Evolutionary conservation across 2,797 vertebrate genomes (phyloP).

Genomic region (Falco biarmicus): DNA sequence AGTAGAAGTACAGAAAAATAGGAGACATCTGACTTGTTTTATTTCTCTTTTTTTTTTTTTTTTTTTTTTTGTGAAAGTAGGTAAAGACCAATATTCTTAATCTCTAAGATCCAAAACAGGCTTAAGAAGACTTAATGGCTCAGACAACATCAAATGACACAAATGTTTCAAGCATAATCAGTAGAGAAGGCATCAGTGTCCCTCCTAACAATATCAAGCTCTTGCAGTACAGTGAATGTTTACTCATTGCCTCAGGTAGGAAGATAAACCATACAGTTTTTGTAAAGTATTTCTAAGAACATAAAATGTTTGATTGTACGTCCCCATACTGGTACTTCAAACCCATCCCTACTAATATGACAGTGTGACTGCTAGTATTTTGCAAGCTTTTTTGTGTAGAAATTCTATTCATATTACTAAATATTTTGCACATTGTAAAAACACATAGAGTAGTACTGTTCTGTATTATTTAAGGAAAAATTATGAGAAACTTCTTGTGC

Average conservation of each 20-base stretch:
- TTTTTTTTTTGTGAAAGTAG: background rate
- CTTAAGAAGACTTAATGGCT: background rate
- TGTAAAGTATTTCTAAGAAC: background rate
- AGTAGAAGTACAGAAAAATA: background rate
- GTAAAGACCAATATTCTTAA: background rate
- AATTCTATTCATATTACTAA: background rate
- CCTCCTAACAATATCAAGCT: background rate
- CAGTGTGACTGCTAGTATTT: background rate
- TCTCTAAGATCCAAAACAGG: background rate
- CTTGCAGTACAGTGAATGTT: background rate
- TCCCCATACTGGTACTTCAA: background rate
- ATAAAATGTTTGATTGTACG: background rate
- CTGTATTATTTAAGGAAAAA: background rate
- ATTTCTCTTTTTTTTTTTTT: no score
- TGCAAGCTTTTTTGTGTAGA: background rate
- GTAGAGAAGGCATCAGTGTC: rapidly evolving
- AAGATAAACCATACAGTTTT: background rate
- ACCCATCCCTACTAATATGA: background rate
- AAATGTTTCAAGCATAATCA: background rate
- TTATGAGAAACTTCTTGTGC: background rate
- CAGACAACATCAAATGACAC: background rate
- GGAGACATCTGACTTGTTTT: background rate
- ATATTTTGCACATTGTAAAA: background rate
- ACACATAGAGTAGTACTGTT: background rate
- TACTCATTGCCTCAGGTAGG: background rate